A percentile compares a stretch with the other conserved stretches of the same genome.
Evolutionary conservation across 2,888 invertebrate species (phyloP).

Genomic region (Nymphalis polychloros): DNA sequence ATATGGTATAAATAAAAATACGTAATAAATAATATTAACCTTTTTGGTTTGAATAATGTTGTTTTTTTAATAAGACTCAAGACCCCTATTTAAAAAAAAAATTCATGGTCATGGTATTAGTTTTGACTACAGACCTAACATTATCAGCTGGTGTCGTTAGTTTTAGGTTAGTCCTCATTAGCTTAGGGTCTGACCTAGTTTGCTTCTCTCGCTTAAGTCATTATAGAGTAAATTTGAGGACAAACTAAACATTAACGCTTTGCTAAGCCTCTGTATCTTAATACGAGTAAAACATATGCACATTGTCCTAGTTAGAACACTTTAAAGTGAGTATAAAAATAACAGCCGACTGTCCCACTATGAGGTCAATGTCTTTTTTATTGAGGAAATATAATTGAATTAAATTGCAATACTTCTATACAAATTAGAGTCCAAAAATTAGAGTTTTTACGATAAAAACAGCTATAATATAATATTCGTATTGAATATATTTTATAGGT

Average conservation of each 20-base stretch:
- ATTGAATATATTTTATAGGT: not conserved
- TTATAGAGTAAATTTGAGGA: slow-evolving; percentile 36
- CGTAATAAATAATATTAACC: too few species aligned
- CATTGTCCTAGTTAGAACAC: slow-evolving; percentile 20
- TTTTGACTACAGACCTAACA: slow-evolving; percentile 1
- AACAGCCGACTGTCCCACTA: slow-evolving; percentile 15
- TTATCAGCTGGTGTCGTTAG: slow-evolving; percentile 1
- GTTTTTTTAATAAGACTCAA: not conserved
- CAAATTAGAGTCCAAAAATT: not conserved
- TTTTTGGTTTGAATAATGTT: too few species aligned
- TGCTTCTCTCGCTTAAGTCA: slow-evolving; percentile 34
- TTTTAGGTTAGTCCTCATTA: slow-evolving; percentile 31
- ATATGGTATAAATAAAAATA: not conserved
- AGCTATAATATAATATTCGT: not conserved
- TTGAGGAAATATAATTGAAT: slow-evolving; percentile 26
- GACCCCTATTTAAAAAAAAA: not conserved
- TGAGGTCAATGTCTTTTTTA: slow-evolving; percentile 34
- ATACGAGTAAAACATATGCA: slow-evolving; percentile 5
- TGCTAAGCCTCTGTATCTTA: slow-evolving; percentile 12
- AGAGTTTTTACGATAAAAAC: not conserved
- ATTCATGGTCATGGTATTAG: not conserved
- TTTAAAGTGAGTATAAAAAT: slow-evolving; percentile 21
- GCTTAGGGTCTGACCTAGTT: slow-evolving; percentile 35
- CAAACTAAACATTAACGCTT: slow-evolving; percentile 37
- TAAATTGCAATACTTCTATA: slow-evolving; percentile 20